Conservation (phyloP, 2,113 vertebrate genomes). For the Pedetes capensis region DNA sequence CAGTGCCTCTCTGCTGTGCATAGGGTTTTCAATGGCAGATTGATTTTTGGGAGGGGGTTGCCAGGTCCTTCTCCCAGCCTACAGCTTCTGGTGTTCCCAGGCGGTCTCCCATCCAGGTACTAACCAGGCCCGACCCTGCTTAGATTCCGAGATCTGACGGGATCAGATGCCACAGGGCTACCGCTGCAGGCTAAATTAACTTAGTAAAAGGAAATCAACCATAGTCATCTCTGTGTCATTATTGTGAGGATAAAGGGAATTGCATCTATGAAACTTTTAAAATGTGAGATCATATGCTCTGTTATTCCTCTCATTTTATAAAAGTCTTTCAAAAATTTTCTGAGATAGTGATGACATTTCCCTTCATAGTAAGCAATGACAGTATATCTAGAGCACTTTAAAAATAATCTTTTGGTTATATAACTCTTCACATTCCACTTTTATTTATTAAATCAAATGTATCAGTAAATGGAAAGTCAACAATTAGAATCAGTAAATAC, state of each 20-base stretch:
- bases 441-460: background rate
- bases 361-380: background rate
- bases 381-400: background rate
- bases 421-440: background rate
- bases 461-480: constrained; percentile 47
- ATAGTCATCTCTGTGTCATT: background rate
- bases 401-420: background rate
- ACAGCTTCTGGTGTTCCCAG: no score
- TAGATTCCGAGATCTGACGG: no score
- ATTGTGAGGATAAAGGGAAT: background rate
- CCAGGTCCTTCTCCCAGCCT: no score
- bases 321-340: constrained; percentile 34
- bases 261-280: background rate
- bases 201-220: background rate
- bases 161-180: no score
- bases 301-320: background rate
- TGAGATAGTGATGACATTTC: constrained; percentile 35
- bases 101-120: no score
- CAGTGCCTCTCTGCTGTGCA: no score
- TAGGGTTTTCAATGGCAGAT: no score
- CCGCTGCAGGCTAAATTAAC: no score
- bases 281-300: background rate
- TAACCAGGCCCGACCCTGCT: no score
- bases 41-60: no score
- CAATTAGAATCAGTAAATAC: constrained; percentile 49